These are phyloP conservation scores for Parotocinclus haroldoi DNA, from an alignment of 2,797 vertebrate genomes.

Conservation along the genomic window DNA sequence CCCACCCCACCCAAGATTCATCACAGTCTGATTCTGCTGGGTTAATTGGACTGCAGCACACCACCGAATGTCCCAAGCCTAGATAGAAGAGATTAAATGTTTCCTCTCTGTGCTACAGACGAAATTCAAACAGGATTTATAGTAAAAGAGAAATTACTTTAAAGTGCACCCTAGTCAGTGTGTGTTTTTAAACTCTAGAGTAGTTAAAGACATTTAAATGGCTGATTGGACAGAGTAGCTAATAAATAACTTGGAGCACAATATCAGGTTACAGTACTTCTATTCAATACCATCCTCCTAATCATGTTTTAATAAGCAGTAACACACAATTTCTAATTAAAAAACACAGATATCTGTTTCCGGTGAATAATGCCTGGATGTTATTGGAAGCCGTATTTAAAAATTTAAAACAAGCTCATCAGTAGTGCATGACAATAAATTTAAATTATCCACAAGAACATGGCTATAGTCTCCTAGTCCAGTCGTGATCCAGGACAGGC, in stretches of 20 bases:
- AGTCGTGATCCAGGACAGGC: conserved; percentile 71
- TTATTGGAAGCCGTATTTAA: conserved; percentile 50
- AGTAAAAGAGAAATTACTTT: conserved; percentile 4
- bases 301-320: conserved; percentile 20
- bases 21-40: conserved; percentile 62
- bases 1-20: conserved; percentile 44
- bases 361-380: conserved; percentile 42
- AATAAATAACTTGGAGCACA: conserved; percentile 5
- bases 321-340: neutral
- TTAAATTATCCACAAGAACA: conserved; percentile 27
- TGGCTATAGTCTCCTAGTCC: conserved; percentile 10
- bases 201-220: no score
- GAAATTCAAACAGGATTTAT: conserved; percentile 45
- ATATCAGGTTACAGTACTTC: neutral
- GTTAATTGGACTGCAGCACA: conserved; percentile 69
- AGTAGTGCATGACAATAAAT: conserved; percentile 43
- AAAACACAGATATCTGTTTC: conserved; percentile 10
- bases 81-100: conserved; percentile 71
- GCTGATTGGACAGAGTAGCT: conserved; percentile 4
- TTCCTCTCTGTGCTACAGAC: conserved; percentile 46
- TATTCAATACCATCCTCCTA: neutral
- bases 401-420: conserved; percentile 38
- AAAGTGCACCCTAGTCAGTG: neutral
- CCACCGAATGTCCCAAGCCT: conserved; percentile 54
- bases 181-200: no score